Evolutionary conservation across 2,888 invertebrate species (phyloP).

Genomic region (Pyrgus malvae): DNA sequence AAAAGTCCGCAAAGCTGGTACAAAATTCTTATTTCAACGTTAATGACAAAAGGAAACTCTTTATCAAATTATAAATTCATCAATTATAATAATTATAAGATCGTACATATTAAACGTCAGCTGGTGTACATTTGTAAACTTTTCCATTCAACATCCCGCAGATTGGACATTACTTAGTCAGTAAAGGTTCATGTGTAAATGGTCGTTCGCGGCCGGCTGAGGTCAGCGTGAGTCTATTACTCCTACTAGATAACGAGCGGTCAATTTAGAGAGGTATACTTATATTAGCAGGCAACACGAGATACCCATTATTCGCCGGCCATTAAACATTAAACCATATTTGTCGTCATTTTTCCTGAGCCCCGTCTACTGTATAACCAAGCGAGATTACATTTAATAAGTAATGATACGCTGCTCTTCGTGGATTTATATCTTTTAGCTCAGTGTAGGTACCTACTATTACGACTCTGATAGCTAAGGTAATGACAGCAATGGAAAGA

Average conservation of each 20-base stretch:
- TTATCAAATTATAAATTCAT: no score
- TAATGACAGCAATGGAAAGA: no score
- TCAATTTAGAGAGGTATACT: conserved; percentile 3
- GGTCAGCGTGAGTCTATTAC: conserved; percentile 5
- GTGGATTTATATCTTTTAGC: neutral
- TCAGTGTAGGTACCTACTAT: no score
- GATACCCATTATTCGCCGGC: neutral
- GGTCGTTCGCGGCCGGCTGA: neutral
- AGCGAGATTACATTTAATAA: conserved; percentile 11
- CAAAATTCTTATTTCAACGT: no score
- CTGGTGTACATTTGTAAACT: neutral
- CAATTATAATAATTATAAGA: no score
- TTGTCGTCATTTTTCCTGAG: conserved; percentile 2
- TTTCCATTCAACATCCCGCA: neutral
- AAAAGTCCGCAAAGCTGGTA: no score
- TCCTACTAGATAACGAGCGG: conserved; percentile 4
- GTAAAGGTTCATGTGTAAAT: conserved; percentile 1
- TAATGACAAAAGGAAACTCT: no score
- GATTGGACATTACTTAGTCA: conserved; percentile 1
- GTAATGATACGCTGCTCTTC: conserved; percentile 2
- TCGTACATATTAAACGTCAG: no score
- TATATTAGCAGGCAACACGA: conserved; percentile 1
- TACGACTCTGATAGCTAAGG: no score
- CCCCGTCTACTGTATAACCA: neutral
- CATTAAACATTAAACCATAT: conserved; percentile 2